Conservation (phyloP, 2,113 vertebrate genomes). For the Stictonetta naevosa region DNA sequence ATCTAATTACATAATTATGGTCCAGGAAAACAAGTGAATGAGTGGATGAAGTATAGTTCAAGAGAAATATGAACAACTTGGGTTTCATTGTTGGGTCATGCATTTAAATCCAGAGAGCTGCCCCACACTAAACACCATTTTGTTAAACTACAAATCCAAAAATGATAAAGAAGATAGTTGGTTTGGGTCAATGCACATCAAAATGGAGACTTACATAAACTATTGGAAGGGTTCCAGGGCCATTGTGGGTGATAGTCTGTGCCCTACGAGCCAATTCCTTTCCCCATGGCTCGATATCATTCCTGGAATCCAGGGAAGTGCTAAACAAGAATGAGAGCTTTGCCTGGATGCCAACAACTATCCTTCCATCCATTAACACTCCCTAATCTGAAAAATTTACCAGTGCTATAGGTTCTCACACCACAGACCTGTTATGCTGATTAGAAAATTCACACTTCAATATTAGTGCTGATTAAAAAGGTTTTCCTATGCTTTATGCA, state of each 20-base stretch:
- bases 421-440: conserved; percentile 36
- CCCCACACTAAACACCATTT: neutral
- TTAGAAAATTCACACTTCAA: conserved; percentile 61
- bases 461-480: conserved; percentile 61
- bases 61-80: neutral
- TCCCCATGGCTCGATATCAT: neutral
- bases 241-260: neutral
- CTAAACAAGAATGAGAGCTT: neutral
- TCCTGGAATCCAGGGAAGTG: neutral
- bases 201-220: neutral
- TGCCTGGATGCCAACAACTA: neutral
- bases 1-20: neutral
- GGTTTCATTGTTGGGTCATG: neutral
- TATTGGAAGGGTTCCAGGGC: neutral
- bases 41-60: neutral
- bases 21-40: neutral
- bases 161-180: neutral
- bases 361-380: conserved; percentile 43
- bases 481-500: conserved; percentile 30
- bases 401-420: conserved; percentile 44
- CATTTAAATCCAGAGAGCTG: neutral
- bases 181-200: neutral
- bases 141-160: neutral
- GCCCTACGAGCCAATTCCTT: neutral
- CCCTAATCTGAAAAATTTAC: conserved; percentile 28